A percentile compares a stretch with the other conserved stretches of the same genome.
These are phyloP conservation scores for Acanthosepion esculentum DNA, from an alignment of 2,888 invertebrate species.

Conservation along the genomic window DNA sequence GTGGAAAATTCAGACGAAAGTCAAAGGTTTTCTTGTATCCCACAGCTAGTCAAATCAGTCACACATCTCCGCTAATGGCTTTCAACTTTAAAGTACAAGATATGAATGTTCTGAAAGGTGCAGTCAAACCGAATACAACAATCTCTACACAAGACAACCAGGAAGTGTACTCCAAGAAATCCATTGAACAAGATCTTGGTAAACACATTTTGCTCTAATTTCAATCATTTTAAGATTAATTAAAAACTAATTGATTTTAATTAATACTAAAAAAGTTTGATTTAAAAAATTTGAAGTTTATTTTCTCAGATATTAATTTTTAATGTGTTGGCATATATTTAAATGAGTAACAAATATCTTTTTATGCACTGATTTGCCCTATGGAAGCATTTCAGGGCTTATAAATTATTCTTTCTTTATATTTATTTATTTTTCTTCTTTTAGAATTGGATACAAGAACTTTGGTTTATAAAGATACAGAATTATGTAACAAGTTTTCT, in stretches of 20 bases:
- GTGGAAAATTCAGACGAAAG: not conserved
- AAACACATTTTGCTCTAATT: not conserved
- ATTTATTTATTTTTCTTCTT: not conserved
- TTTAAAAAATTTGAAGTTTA: too few species aligned
- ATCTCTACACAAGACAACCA: not conserved
- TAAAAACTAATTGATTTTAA: too few species aligned
- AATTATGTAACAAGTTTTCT: not conserved
- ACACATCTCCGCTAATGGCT: not conserved
- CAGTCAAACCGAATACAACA: not conserved
- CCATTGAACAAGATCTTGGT: not conserved
- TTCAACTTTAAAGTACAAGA: constrained; percentile 38
- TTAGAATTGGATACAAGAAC: not conserved
- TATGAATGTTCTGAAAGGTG: not conserved
- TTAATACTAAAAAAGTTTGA: too few species aligned
- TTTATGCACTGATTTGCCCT: too few species aligned
- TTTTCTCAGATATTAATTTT: too few species aligned
- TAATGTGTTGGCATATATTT: too few species aligned
- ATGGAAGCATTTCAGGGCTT: too few species aligned
- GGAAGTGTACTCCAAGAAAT: not conserved
- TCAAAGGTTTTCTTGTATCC: constrained; percentile 40
- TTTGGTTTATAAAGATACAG: not conserved
- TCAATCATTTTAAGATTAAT: too few species aligned
- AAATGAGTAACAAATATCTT: too few species aligned
- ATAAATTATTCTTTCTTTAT: not conserved
- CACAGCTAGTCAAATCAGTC: constrained; percentile 36